These are phyloP conservation scores for Oxyura jamaicensis DNA, from an alignment of 2,113 vertebrate species.

Conservation along the genomic window DNA sequence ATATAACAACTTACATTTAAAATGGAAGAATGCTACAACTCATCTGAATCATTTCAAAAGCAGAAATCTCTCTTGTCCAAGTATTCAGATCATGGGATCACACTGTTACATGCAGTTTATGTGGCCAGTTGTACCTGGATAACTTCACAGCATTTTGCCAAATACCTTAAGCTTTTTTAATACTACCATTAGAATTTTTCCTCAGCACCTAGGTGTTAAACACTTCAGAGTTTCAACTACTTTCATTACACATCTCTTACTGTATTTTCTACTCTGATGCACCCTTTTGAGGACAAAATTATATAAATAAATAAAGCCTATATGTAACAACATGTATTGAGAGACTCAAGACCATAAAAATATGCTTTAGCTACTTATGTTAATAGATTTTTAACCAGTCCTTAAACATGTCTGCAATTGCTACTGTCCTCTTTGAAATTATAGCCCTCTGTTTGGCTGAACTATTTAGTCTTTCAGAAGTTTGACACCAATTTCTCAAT, in stretches of 20 bases:
- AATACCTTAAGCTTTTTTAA: constrained; percentile 17
- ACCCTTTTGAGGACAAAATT: neutral
- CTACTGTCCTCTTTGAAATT: constrained; percentile 19
- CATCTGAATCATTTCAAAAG: neutral
- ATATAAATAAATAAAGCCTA: neutral
- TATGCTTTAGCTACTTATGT: neutral
- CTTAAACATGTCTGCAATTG: constrained; percentile 10
- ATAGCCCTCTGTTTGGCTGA: neutral
- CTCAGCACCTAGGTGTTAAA: neutral
- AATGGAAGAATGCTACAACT: neutral
- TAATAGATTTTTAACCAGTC: neutral
- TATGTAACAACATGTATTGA: neutral
- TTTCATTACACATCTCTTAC: constrained; percentile 9
- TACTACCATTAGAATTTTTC: neutral
- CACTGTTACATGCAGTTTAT: neutral
- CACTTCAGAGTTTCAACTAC: neutral
- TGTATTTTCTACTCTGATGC: neutral
- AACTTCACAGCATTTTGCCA: constrained; percentile 7
- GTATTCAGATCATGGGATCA: neutral
- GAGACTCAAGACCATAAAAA: constrained; percentile 19
- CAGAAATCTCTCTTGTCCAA: neutral
- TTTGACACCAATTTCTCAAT: constrained; percentile 18
- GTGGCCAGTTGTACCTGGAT: neutral
- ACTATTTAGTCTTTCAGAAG: neutral
- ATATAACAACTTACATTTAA: neutral